phyloP scores from a whole-genome alignment of 2,888 invertebrate species.

The Melikaiella ostensackeni region DNA sequence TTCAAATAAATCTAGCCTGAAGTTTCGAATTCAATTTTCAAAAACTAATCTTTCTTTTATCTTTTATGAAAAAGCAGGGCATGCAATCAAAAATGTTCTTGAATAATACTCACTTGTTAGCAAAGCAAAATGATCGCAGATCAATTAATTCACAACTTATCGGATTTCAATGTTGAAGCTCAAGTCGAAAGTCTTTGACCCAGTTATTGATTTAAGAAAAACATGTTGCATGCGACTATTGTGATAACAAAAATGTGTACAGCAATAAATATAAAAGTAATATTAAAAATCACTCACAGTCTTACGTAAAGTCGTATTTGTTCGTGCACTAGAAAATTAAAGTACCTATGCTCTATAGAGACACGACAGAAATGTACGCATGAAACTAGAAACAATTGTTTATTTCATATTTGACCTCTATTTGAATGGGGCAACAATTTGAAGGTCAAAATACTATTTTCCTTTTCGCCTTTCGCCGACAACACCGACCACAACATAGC shows the following conservation, averaged over 20 bases:
- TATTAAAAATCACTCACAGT: constrained; percentile 19
- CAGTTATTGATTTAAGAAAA: not conserved
- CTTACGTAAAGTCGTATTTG: not conserved
- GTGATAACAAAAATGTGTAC: constrained; percentile 3
- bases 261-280: too few relatives aligned
- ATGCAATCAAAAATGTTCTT: not conserved
- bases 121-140: not conserved
- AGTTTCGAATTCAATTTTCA: not conserved
- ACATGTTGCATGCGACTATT: constrained; percentile 11
- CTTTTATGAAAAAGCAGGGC: too few relatives aligned
- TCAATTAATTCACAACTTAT: not conserved
- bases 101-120: not conserved
- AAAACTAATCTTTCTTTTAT: not conserved
- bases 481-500: not conserved
- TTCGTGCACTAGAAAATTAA: constrained; percentile 10
- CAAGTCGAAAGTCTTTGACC: not conserved
- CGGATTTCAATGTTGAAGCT: not conserved
- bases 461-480: not conserved
- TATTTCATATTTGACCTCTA: constrained; percentile 55
- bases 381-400: constrained; percentile 47
- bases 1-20: not conserved
- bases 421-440: constrained; percentile 44
- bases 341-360: not conserved
- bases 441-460: constrained; percentile 44
- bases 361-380: not conserved